A percentile compares a stretch with the other conserved stretches of the same genome.
Conservation (phyloP, 2,113 vertebrate species). For the Coptodon rendalli region DNA sequence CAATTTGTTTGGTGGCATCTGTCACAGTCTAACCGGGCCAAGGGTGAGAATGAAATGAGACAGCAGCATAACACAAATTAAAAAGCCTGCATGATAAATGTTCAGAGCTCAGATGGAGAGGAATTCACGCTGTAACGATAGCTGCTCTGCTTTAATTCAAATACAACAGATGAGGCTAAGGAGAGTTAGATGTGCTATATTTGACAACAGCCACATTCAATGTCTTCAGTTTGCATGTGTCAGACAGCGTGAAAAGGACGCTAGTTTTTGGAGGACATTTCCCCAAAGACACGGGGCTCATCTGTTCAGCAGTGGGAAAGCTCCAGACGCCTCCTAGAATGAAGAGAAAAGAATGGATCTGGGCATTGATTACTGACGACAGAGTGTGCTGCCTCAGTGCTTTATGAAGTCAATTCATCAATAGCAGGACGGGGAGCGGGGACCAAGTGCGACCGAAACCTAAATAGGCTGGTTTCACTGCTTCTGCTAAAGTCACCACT, state of each 20-base stretch:
- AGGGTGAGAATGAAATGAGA: slow-evolving; percentile 41
- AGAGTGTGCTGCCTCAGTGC: slow-evolving; percentile 62
- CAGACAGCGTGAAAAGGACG: slow-evolving; percentile 32
- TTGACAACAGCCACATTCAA: slow-evolving; percentile 29
- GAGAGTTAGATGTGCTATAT: neutral
- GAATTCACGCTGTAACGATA: neutral
- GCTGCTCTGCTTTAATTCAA: slow-evolving; percentile 15
- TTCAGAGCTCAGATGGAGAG: slow-evolving; percentile 10
- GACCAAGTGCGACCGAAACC: slow-evolving; percentile 23
- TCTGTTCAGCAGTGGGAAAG: slow-evolving; percentile 27
- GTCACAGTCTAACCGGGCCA: slow-evolving; percentile 24
- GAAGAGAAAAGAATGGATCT: slow-evolving; percentile 57
- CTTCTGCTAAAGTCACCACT: slow-evolving; percentile 14
- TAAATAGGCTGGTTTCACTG: slow-evolving; percentile 47
- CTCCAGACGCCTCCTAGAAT: slow-evolving; percentile 42
- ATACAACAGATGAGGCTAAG: neutral
- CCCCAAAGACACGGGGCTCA: slow-evolving; percentile 25
- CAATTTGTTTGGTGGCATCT: slow-evolving; percentile 44
- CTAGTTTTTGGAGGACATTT: slow-evolving; percentile 47
- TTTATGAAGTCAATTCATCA: slow-evolving; percentile 74
- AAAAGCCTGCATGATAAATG: slow-evolving; percentile 48
- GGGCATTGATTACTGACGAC: slow-evolving; percentile 64
- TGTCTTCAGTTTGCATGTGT: slow-evolving; percentile 29
- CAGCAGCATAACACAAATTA: slow-evolving; percentile 48
- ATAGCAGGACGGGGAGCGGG: slow-evolving; percentile 35